Evolutionary conservation across 2,888 invertebrate species (phyloP).

Genomic region (Andrena flavipes): DNA sequence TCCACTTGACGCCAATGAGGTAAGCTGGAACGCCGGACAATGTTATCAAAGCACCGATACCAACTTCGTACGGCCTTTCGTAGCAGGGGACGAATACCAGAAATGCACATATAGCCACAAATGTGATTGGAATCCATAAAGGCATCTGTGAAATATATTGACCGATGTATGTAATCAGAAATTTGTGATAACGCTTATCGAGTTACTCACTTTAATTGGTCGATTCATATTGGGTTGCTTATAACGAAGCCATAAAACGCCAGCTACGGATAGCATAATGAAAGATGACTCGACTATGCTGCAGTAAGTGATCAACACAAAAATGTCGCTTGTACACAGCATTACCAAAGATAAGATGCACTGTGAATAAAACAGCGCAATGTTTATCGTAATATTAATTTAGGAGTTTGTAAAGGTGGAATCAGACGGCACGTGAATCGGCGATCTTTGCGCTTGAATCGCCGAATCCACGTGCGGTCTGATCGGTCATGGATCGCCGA

Average conservation of each 20-base stretch:
- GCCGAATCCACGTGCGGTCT: too few relatives aligned
- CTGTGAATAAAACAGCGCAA: constrained; percentile 85
- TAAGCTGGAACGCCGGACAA: constrained; percentile 94
- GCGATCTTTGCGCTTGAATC: too few relatives aligned
- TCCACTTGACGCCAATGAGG: constrained; percentile 89
- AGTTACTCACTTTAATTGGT: constrained; percentile 91
- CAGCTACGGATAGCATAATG: constrained; percentile 94
- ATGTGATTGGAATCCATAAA: constrained; percentile 90
- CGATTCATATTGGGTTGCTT: constrained; percentile 91
- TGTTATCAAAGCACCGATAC: constrained; percentile 92
- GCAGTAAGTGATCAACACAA: constrained; percentile 95
- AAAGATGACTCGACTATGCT: constrained; percentile 97
- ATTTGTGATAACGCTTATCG: neutral
- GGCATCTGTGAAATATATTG: constrained; percentile 87
- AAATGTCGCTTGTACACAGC: constrained; percentile 93
- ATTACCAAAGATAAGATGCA: constrained; percentile 93
- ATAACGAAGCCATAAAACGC: constrained; percentile 93
- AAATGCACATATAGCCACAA: constrained; percentile 91
- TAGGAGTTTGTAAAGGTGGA: neutral
- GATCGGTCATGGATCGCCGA: too few relatives aligned
- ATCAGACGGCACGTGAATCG: too few relatives aligned
- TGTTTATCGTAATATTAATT: neutral
- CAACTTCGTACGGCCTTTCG: constrained; percentile 92
- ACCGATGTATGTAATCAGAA: neutral
- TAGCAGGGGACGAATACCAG: constrained; percentile 92